These are phyloP conservation scores for Amitus sp. DNA, from an alignment of 2,888 invertebrate species.

Conservation along the genomic window DNA sequence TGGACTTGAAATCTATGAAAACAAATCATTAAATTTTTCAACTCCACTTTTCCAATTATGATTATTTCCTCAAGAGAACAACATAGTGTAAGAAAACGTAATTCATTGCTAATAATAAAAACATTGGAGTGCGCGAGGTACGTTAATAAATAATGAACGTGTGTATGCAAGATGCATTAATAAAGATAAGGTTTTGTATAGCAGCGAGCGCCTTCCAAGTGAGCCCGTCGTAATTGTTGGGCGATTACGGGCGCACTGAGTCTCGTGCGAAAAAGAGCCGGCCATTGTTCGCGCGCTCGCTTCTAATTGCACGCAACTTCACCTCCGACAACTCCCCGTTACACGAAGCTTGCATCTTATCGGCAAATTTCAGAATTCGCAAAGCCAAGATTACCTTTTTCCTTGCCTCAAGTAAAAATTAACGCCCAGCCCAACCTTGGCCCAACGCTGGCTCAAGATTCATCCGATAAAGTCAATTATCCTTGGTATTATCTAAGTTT, in stretches of 20 bases:
- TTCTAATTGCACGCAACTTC: conserved; percentile 50
- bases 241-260: conserved; percentile 53
- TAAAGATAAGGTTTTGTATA: conserved; percentile 45
- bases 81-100: too few relatives aligned
- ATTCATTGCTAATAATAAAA: conserved; percentile 13
- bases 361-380: conserved; percentile 19
- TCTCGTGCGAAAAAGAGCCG: conserved; percentile 51
- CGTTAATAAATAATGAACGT: conserved; percentile 12
- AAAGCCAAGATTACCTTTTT: too few relatives aligned
- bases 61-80: too few relatives aligned
- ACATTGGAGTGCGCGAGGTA: conserved; percentile 11
- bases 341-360: conserved; percentile 20
- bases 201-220: conserved; percentile 27
- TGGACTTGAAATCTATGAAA: too few relatives aligned
- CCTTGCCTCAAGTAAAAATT: too few relatives aligned
- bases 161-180: conserved; percentile 43
- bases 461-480: too few relatives aligned
- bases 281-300: conserved; percentile 49
- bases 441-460: too few relatives aligned
- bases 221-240: conserved; percentile 50
- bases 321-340: conserved; percentile 39
- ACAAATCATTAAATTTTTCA: too few relatives aligned
- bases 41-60: too few relatives aligned
- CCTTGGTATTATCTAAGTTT: too few relatives aligned
- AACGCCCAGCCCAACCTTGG: too few relatives aligned